Evolutionary conservation across 2,888 invertebrate genomes (phyloP).

Genomic region (Lithosia quadra): DNA sequence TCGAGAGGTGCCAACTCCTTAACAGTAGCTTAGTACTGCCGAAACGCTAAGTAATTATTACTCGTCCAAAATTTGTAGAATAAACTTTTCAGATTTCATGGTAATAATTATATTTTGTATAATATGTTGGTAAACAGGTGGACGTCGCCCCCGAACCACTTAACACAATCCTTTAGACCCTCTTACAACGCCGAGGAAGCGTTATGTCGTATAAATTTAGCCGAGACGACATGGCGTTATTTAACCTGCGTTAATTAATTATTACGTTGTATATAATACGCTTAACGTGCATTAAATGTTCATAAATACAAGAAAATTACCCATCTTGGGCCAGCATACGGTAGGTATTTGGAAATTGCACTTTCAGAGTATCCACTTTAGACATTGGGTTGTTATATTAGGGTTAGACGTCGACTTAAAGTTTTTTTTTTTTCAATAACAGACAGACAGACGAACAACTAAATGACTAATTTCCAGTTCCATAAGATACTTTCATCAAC

Average conservation of each 20-base stretch:
- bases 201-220: conserved; percentile 8
- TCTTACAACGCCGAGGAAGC: conserved; percentile 1
- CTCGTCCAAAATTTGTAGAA: background rate
- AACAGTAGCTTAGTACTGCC: no score
- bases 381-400: no score
- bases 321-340: no score
- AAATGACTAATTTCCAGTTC: no score
- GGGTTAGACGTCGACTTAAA: no score
- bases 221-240: conserved; percentile 1
- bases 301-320: background rate
- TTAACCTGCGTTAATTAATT: conserved; percentile 6
- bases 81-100: background rate
- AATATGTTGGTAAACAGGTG: background rate
- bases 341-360: background rate
- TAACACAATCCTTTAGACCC: conserved; percentile 13
- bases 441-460: no score
- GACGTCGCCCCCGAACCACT: background rate
- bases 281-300: background rate
- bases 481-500: no score
- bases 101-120: background rate
- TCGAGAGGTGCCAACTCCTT: no score
- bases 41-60: no score
- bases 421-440: no score
- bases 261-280: background rate
- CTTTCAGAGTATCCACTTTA: background rate